Percentiles rank a stretch among this genome's conserved stretches.
Conservation (phyloP, 2,797 vertebrate genomes). For the Neosalanx taihuensis region DNA sequence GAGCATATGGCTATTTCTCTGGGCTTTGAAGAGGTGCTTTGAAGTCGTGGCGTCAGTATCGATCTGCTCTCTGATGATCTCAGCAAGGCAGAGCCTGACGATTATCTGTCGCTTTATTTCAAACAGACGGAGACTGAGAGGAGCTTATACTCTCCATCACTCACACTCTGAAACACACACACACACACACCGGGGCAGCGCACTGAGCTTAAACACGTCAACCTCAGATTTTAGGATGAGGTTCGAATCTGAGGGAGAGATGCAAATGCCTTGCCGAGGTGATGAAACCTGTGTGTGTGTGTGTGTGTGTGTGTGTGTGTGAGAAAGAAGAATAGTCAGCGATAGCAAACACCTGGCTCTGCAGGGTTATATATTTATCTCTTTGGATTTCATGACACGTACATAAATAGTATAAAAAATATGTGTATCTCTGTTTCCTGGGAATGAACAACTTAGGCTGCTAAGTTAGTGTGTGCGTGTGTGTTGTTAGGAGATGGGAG, state of each 20-base stretch:
- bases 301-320: not conserved
- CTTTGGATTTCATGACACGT: too few relatives aligned
- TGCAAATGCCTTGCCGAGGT: not conserved
- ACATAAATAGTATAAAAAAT: too few relatives aligned
- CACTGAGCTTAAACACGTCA: conserved; percentile 57
- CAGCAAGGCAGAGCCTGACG: conserved; percentile 12
- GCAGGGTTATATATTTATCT: not conserved
- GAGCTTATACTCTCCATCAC: conserved; percentile 58
- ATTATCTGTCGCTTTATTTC: conserved; percentile 19
- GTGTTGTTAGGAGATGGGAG: conserved; percentile 14
- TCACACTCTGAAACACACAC: conserved; percentile 27
- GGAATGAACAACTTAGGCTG: conserved; percentile 34
- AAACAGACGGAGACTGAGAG: conserved; percentile 43
- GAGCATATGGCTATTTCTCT: conserved; percentile 71
- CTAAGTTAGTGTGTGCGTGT: not conserved
- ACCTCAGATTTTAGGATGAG: conserved; percentile 67
- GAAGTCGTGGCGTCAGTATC: conserved; percentile 14
- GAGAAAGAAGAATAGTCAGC: not conserved
- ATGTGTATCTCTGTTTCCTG: conserved; percentile 23
- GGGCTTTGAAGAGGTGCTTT: conserved; percentile 16
- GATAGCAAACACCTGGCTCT: not conserved
- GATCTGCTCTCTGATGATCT: conserved; percentile 28
- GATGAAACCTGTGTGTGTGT: not conserved
- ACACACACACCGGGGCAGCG: too few relatives aligned
- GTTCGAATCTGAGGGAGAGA: conserved; percentile 55